These are phyloP conservation scores for Macquaria australasica DNA, from an alignment of 2,113 vertebrate species.

Conservation along the genomic window DNA sequence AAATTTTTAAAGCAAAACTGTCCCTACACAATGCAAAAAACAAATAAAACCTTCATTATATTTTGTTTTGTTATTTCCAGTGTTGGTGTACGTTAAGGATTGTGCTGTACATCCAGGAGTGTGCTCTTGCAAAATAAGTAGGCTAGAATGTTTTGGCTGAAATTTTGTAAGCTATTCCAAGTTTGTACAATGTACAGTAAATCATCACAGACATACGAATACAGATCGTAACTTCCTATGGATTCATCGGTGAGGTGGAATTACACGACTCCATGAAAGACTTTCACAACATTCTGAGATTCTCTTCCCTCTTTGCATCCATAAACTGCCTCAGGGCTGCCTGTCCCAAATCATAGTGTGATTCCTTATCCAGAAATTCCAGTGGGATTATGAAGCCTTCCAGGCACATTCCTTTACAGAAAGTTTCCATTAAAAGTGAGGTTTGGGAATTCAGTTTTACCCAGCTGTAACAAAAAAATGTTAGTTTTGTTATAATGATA, in stretches of 20 bases:
- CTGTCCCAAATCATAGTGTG: not conserved
- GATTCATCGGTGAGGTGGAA: constrained; percentile 2
- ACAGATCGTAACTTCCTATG: not conserved
- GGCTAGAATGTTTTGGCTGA: not conserved
- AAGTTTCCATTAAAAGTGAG: not conserved
- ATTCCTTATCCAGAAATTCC: not conserved
- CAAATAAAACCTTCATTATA: not conserved
- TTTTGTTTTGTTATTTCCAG: not conserved
- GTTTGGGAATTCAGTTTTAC: not conserved
- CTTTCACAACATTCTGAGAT: constrained; percentile 2
- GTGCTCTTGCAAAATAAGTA: not conserved
- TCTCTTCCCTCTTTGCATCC: not conserved
- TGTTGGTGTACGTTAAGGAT: not conserved
- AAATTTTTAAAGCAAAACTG: not conserved
- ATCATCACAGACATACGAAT: not conserved
- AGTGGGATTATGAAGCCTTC: not conserved
- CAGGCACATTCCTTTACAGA: not conserved
- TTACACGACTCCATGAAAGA: not conserved
- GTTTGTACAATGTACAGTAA: not conserved
- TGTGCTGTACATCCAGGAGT: not conserved
- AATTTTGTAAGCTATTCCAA: not conserved
- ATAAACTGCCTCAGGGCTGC: not conserved
- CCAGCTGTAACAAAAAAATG: not conserved
- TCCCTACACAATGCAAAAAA: not conserved
- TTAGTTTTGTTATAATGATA: not conserved